phyloP scores from a whole-genome alignment of 2,113 vertebrate genomes.

The Reinhardtius hippoglossoides region DNA sequence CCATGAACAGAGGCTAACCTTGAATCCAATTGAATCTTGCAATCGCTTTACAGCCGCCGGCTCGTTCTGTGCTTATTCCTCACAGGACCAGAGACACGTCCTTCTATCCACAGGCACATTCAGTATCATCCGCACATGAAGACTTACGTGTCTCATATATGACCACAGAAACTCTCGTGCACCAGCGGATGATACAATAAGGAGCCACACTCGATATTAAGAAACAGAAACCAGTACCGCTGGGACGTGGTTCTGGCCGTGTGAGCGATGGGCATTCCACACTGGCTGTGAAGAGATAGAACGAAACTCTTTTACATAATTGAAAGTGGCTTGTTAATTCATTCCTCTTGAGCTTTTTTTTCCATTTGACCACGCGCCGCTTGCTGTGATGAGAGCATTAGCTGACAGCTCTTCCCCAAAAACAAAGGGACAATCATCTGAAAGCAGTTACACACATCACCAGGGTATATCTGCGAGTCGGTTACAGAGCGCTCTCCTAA shows the following conservation, averaged over 20 bases:
- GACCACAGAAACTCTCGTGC: constrained; percentile 15
- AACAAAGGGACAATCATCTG: constrained; percentile 27
- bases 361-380: constrained; percentile 39
- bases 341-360: constrained; percentile 41
- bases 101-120: constrained; percentile 20
- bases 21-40: constrained; percentile 66
- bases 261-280: constrained; percentile 60
- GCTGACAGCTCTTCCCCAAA: constrained; percentile 27
- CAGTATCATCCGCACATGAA: constrained; percentile 30
- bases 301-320: constrained; percentile 55
- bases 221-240: constrained; percentile 47
- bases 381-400: constrained; percentile 22
- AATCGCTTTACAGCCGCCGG: constrained; percentile 61
- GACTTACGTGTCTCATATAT: too few species aligned
- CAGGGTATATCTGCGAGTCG: not conserved
- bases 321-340: constrained; percentile 55
- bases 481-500: constrained; percentile 17
- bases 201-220: constrained; percentile 33
- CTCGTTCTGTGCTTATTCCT: constrained; percentile 53
- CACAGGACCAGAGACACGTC: constrained; percentile 35
- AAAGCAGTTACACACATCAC: constrained; percentile 7
- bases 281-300: constrained; percentile 59
- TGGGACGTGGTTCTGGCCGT: constrained; percentile 51
- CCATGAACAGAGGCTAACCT: constrained; percentile 60
- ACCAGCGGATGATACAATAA: constrained; percentile 36